Base-by-base conservation (phyloP, 2,113 vertebrate species). In the Oreochromis aureus region DNA sequence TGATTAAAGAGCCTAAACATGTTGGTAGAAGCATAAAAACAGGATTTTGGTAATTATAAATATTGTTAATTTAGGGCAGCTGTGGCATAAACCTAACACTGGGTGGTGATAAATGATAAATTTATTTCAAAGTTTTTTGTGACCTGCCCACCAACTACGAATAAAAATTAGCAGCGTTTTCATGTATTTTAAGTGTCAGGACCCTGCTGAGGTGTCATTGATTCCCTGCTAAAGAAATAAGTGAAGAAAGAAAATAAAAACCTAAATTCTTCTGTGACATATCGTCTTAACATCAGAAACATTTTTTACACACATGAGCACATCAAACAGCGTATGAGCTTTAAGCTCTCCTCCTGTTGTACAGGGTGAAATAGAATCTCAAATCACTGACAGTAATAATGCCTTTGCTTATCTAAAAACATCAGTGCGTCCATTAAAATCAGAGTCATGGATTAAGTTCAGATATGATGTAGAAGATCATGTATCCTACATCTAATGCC, bases 401-500 rank as follows among this genome's bases (percentile, higher is more conserved):
- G 41, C 12, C 80, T 80, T 30, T 34, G n/a, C 30, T 54, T 19
- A 51, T 80, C 44, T 78, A 18, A 91, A 83, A 86, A 61, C 58
- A 86, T 24, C n/a, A 46, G 4, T 73, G 76, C 73, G 66, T 58
- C 30, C 59, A 86, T 84, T 87, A 78, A 61, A 81, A 85, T 78
- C 63, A 69, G 66, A 91, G 76, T 82, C 55, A 71, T 61, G 53
- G 78, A 90, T 89, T 90, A 89, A 13, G 76, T 80, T 79, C 46
- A 86, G 30, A 61, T 56, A 80, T 13, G 22, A 83, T 19, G 59
- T 71, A 24, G 27, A 55, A 63, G 78, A 93, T 87, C 53, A 53
- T 78, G 87, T 80, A 83, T 83, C 78, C 84, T 87, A 81, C 86
- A 81, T 85, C 41, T 59, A 82, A 88, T 78, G 53, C 69, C 81